phyloP scores from a whole-genome alignment of 2,888 invertebrate genomes.

The Anthophora plumipes region DNA sequence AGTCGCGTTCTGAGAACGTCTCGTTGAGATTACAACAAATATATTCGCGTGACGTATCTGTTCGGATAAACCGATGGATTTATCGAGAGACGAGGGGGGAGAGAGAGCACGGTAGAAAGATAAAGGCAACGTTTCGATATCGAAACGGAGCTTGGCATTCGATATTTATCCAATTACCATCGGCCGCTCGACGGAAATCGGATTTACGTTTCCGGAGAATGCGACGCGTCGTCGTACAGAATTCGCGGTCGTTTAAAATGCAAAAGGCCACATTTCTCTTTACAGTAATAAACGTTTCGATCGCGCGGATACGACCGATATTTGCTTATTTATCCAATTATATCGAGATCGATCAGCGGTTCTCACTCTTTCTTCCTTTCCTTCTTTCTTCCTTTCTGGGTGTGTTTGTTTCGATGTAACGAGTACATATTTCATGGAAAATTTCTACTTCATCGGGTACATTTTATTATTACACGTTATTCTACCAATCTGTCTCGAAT shows the following conservation, averaged over 20 bases:
- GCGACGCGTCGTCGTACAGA: background rate
- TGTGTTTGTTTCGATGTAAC: too few species aligned
- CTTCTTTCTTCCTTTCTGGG: too few species aligned
- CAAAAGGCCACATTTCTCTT: conserved; percentile 9
- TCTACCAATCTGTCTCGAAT: too few species aligned
- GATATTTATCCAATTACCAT: conserved; percentile 54
- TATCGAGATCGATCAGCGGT: conserved; percentile 3
- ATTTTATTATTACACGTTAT: too few species aligned
- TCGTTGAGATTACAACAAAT: conserved; percentile 55
- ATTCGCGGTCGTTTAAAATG: conserved; percentile 9
- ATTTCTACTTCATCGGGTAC: too few species aligned
- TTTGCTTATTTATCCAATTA: conserved; percentile 29
- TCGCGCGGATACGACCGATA: conserved; percentile 10
- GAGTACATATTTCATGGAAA: too few species aligned
- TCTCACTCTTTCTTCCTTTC: background rate
- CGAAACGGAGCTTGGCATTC: conserved; percentile 23
- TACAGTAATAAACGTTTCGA: conserved; percentile 21
- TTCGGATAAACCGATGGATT: conserved; percentile 28
- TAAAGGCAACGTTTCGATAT: conserved; percentile 25
- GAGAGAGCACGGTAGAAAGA: background rate
- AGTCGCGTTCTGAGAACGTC: conserved; percentile 39
- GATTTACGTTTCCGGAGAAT: conserved; percentile 28
- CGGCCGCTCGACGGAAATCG: conserved; percentile 22
- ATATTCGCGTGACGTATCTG: background rate
- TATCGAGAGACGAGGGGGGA: conserved; percentile 20